A percentile compares a stretch with the other conserved stretches of the same genome.
Conservation (phyloP, 2,888 invertebrate genomes). For the Epirrhoe tristata region DNA sequence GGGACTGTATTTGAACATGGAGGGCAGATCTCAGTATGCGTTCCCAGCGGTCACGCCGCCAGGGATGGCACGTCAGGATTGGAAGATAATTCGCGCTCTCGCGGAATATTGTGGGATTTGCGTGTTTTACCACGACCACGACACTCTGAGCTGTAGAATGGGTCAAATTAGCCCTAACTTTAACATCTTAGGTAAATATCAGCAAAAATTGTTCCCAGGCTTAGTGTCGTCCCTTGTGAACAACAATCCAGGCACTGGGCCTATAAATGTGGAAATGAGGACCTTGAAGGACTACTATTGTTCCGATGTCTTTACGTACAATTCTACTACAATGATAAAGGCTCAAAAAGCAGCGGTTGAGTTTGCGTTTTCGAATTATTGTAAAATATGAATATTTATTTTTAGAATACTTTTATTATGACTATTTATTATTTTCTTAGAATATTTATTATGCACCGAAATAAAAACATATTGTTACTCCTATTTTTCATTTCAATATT, state of each 20-base stretch:
- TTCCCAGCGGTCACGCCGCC: constrained; percentile 95
- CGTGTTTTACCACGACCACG: constrained; percentile 62
- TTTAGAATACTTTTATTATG: constrained; percentile 1
- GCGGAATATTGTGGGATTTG: constrained; percentile 66
- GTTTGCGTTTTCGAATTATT: constrained; percentile 54
- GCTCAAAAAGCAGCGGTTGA: constrained; percentile 63
- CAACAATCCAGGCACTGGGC: neutral
- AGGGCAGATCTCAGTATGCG: constrained; percentile 97
- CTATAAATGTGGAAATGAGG: constrained; percentile 62
- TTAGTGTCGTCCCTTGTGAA: constrained; percentile 48
- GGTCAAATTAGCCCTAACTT: constrained; percentile 74
- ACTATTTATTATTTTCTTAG: constrained; percentile 3
- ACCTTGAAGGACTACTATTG: constrained; percentile 70
- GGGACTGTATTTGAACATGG: constrained; percentile 97
- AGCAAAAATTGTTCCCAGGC: constrained; percentile 60
- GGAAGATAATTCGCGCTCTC: constrained; percentile 94
- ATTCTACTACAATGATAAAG: constrained; percentile 72
- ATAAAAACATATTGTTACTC: constrained; percentile 7
- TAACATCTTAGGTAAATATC: constrained; percentile 56
- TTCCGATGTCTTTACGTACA: constrained; percentile 69
- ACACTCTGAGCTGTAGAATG: constrained; percentile 60
- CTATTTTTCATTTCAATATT: constrained; percentile 3
- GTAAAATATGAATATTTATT: constrained; percentile 28
- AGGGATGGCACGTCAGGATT: constrained; percentile 96
- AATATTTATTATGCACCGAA: constrained; percentile 6